phyloP scores from a whole-genome alignment of 2,797 vertebrate species.

The Gobionotothen gibberifrons region DNA sequence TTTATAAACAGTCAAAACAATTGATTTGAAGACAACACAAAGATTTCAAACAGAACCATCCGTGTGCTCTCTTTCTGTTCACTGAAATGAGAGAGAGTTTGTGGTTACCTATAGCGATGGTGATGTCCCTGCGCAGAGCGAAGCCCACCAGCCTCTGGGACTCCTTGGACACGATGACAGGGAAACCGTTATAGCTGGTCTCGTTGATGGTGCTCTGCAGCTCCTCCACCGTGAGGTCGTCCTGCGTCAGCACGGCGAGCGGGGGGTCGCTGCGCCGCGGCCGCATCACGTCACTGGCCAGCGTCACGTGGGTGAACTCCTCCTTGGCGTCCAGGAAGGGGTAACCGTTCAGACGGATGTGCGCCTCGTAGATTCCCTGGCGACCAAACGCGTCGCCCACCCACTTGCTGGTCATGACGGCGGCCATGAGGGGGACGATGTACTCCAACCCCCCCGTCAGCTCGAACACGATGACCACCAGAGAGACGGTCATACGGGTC shows the following conservation, averaged over 20 bases:
- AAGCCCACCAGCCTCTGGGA: conserved; percentile 97
- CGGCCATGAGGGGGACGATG: conserved; percentile 99
- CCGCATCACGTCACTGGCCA: conserved; percentile 97
- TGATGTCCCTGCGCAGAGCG: conserved; percentile 96
- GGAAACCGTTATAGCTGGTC: conserved; percentile 97
- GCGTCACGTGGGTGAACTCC: conserved; percentile 96
- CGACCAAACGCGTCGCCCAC: conserved; percentile 98
- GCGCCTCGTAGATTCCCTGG: conserved; percentile 97
- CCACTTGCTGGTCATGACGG: conserved; percentile 99
- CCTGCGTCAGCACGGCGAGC: conserved; percentile 94
- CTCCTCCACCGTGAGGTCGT: conserved; percentile 97
- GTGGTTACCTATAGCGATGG: conserved; percentile 91
- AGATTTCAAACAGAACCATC: background rate
- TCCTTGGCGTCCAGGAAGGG: conserved; percentile 98
- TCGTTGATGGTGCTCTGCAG: conserved; percentile 94
- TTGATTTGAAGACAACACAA: too few relatives aligned
- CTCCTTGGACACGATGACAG: conserved; percentile 98
- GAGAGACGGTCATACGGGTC: conserved; percentile 98
- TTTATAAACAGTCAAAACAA: too few relatives aligned
- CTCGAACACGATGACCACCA: conserved; percentile 98
- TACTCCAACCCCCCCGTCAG: conserved; percentile 97
- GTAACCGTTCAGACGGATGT: conserved; percentile 98
- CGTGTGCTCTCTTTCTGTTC: background rate
- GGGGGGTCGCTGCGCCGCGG: conserved; percentile 92
- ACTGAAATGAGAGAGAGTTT: background rate